Evolutionary conservation across 2,797 vertebrate species (phyloP).

Genomic region (Calcarius lapponicus): DNA sequence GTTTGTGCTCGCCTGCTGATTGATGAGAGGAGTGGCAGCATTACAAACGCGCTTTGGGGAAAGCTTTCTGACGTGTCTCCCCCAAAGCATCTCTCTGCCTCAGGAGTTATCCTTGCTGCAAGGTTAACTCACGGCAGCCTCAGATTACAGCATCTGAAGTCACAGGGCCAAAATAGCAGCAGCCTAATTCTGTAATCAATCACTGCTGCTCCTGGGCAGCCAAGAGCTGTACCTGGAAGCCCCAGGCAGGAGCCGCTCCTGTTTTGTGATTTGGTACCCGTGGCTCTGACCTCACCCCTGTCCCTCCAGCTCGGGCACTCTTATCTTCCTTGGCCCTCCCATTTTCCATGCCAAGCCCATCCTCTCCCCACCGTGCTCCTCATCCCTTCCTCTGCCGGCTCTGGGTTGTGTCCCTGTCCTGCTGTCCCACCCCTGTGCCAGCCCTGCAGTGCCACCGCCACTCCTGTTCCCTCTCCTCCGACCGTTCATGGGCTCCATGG

Average conservation of each 20-base stretch:
- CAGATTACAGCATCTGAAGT: conserved; percentile 51
- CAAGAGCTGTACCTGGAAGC: background rate
- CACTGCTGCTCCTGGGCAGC: background rate
- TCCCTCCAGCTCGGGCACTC: background rate
- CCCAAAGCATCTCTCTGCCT: background rate
- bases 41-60: background rate
- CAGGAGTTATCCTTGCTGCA: background rate
- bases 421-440: background rate
- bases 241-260: background rate
- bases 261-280: background rate
- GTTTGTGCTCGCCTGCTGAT: background rate
- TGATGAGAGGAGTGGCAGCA: conserved; percentile 61
- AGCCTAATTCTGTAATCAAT: conserved; percentile 38
- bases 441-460: background rate
- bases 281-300: conserved; percentile 29
- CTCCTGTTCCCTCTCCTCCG: fast-evolving
- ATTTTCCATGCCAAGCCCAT: conserved; percentile 47
- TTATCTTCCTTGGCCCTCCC: conserved; percentile 7
- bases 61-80: background rate
- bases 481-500: background rate
- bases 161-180: conserved; percentile 54
- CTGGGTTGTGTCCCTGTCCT: background rate
- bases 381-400: background rate
- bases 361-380: conserved; percentile 9
- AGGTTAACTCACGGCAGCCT: conserved; percentile 1